phyloP scores from a whole-genome alignment of 2,888 invertebrate genomes.

The Timema cristinae region DNA sequence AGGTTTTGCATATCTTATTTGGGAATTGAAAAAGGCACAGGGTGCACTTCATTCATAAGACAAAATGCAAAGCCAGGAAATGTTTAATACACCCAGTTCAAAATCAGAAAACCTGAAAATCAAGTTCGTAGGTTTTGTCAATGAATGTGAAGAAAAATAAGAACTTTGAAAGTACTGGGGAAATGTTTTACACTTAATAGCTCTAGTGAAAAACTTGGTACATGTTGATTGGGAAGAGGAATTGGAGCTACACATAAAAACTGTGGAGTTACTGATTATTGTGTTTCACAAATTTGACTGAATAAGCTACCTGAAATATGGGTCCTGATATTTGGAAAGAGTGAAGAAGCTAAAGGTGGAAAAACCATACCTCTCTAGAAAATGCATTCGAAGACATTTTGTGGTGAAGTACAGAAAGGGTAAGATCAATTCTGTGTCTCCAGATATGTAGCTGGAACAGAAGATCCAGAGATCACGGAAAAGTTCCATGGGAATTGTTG shows the following conservation, averaged over 20 bases:
- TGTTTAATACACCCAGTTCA: background rate
- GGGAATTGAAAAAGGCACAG: background rate
- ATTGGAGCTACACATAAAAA: background rate
- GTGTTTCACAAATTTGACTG: background rate
- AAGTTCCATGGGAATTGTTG: constrained; percentile 3
- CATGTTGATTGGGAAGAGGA: background rate
- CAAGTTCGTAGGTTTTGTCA: background rate
- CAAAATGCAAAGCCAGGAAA: background rate
- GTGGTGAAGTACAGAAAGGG: constrained; percentile 1
- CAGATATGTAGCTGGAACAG: constrained; percentile 6
- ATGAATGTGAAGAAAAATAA: background rate
- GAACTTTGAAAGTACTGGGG: background rate
- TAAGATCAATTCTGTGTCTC: background rate
- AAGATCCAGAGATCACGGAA: background rate
- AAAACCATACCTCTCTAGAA: background rate
- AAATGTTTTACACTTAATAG: constrained; percentile 12
- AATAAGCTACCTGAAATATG: background rate
- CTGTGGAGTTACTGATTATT: background rate
- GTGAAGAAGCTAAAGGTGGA: background rate
- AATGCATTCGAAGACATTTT: background rate
- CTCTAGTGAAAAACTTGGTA: background rate
- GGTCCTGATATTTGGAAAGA: background rate
- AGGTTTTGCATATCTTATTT: background rate
- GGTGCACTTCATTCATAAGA: background rate
- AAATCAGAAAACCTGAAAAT: background rate